These are phyloP conservation scores for Xanthorhoe spadicearia DNA, from an alignment of 2,888 invertebrate genomes.

Conservation along the genomic window DNA sequence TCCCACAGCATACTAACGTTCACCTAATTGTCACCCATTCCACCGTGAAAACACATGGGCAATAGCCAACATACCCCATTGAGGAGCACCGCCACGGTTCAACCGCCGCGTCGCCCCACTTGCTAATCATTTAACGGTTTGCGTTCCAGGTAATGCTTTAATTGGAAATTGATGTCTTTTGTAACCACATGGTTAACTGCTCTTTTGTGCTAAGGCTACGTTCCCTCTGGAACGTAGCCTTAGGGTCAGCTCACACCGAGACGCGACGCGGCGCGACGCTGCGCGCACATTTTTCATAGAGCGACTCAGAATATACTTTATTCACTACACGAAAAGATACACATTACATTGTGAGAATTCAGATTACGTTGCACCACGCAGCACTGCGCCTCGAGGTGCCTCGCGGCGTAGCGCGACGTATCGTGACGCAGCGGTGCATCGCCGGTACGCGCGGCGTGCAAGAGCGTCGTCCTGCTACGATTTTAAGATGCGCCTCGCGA, in stretches of 20 bases:
- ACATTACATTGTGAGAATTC: no score
- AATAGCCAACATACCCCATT: conserved; percentile 38
- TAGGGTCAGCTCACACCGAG: conserved; percentile 22
- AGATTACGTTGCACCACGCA: no score
- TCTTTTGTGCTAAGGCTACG: no score
- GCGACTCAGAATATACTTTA: no score
- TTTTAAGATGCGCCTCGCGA: no score
- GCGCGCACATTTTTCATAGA: neutral
- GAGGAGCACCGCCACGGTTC: conserved; percentile 39
- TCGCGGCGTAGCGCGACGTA: no score
- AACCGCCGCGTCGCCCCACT: conserved; percentile 21
- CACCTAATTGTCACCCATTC: conserved; percentile 45
- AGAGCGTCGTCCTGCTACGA: no score
- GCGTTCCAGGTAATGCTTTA: conserved; percentile 21
- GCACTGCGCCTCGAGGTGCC: no score
- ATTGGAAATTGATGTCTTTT: conserved; percentile 12
- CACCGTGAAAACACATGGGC: conserved; percentile 55
- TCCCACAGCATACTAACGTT: conserved; percentile 21
- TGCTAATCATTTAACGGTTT: conserved; percentile 33
- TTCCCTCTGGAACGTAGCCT: no score
- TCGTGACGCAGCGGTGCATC: no score
- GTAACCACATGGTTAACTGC: neutral
- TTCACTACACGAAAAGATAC: no score
- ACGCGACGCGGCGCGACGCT: conserved; percentile 18
- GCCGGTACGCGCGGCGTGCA: no score